phyloP scores from a whole-genome alignment of 2,888 invertebrate genomes.

The Ormyrus nitidulus region DNA sequence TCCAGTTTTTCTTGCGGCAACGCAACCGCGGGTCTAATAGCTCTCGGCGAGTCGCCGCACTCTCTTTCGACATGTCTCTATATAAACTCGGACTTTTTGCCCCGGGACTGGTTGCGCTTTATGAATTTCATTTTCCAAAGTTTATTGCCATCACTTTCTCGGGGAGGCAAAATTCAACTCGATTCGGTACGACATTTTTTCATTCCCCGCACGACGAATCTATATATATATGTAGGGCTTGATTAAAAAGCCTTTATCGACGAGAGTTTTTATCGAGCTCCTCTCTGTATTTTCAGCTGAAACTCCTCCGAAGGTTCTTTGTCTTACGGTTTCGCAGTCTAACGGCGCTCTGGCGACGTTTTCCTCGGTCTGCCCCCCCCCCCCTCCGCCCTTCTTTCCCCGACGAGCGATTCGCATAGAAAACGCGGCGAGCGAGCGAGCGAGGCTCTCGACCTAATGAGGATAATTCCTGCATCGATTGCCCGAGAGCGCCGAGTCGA shows the following conservation, averaged over 20 bases:
- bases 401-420: not conserved
- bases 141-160: not conserved
- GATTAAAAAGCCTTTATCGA: too few relatives aligned
- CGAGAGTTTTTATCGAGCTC: too few relatives aligned
- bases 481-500: constrained; percentile 63
- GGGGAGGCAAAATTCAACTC: too few relatives aligned
- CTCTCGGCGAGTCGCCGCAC: constrained; percentile 53
- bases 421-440: not conserved
- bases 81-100: constrained; percentile 20
- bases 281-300: too few relatives aligned
- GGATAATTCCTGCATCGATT: constrained; percentile 75
- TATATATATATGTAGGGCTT: too few relatives aligned
- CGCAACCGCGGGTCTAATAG: not conserved
- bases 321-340: too few relatives aligned
- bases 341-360: too few relatives aligned
- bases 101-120: not conserved
- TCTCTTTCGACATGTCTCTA: constrained; percentile 46
- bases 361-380: not conserved
- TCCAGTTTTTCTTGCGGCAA: constrained; percentile 30
- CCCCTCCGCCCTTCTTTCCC: constrained; percentile 38
- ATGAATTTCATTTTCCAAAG: not conserved
- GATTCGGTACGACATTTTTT: too few relatives aligned
- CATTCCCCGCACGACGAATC: too few relatives aligned
- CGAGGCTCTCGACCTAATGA: constrained; percentile 69
- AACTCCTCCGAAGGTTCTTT: too few relatives aligned